Conservation (phyloP, 2,888 invertebrate genomes). For the Marasmarcha lunaedactyla region DNA sequence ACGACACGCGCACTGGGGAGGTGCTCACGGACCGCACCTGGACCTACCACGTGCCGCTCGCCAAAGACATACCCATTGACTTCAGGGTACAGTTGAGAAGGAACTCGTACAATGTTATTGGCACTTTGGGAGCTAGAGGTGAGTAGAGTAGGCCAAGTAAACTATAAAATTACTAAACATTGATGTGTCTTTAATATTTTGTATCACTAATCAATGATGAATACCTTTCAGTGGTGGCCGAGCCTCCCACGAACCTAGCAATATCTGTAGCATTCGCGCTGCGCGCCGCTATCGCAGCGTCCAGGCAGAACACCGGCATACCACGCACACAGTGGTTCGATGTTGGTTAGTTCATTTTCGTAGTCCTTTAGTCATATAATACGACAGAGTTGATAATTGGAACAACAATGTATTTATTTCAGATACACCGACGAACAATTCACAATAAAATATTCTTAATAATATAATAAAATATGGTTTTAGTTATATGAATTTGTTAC, state of each 20-base stretch:
- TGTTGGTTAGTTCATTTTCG: conserved; percentile 69
- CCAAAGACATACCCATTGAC: no score
- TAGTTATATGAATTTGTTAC: no score
- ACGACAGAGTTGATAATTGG: no score
- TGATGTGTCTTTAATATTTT: background rate
- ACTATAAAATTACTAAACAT: no score
- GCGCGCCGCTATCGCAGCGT: conserved; percentile 73
- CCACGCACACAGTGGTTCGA: conserved; percentile 67
- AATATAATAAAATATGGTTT: no score
- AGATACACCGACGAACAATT: no score
- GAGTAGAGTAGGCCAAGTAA: no score
- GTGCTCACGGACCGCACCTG: no score
- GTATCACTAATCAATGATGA: background rate
- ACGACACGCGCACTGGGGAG: conserved; percentile 74
- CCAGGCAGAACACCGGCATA: conserved; percentile 70
- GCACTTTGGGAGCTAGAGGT: conserved; percentile 38
- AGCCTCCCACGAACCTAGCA: conserved; percentile 59
- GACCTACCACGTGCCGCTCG: no score
- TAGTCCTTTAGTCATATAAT: no score
- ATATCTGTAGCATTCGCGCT: conserved; percentile 70
- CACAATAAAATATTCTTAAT: no score
- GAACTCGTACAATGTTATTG: conserved; percentile 75
- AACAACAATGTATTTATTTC: no score
- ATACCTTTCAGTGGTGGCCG: conserved; percentile 50
- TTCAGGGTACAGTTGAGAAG: conserved; percentile 76